Base-by-base conservation (phyloP, 2,113 vertebrate species). In the Actenoides lindsayi region DNA sequence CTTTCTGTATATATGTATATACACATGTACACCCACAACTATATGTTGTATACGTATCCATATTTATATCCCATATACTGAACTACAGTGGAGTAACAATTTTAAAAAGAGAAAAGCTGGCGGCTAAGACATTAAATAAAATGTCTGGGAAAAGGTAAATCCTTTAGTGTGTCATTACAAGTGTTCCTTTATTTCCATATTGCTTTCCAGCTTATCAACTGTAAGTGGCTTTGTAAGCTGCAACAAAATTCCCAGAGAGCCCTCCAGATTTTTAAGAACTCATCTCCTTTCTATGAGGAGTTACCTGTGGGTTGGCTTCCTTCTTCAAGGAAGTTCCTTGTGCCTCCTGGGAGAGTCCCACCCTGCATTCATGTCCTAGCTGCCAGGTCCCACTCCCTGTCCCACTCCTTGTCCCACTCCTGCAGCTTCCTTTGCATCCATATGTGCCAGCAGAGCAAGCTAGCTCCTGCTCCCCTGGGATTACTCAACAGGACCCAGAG, bases 371-470 rank as follows among this genome's bases (percentile, higher is more conserved):
- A 3, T 31, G 21, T 51, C 27, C 33, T 14, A 42, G 27, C 35
- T 81, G n/a, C 70, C 65, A 59, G 25, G 24, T 60, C 57, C 42
- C 33, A 10, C 14, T 64, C 33, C 16, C 15, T n/a, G 41, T 67
- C 35, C 28, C 21, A 10, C 17, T 63, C 33, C 14, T 18, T n/a
- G 41, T 67, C 35, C 28, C 21, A 10, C 17, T 63, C 12, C 50
- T 3, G 2, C 30, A 30, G 27, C 20, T 44, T 59, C 31, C n/a
- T 27, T 42, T 4, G 1, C n/a, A 50, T 53, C 50, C 33, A 5
- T 21, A 11, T 1, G 2, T 0, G 0, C 46, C 1, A 5, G 39
- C 7, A 15, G 19, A 54, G 5, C 14, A 48, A 65, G 51, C 14
- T 41, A 87, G 39, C 18, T 60, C 20, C 64, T 77, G 30, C 68